Conservation (phyloP, 2,888 invertebrate genomes). For the Andricus curvator region DNA sequence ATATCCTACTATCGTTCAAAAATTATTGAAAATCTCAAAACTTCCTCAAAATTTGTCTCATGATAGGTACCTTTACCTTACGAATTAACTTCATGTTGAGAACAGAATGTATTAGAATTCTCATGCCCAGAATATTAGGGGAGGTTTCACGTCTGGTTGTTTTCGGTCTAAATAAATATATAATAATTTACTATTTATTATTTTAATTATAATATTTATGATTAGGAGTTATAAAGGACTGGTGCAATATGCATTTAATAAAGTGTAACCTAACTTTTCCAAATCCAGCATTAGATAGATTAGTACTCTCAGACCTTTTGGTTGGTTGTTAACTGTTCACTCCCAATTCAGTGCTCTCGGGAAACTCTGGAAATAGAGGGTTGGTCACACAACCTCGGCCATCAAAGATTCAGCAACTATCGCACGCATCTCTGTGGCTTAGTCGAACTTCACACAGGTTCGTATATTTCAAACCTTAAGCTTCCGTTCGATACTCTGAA, state of each 20-base stretch:
- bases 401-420: slow-evolving; percentile 75
- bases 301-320: slow-evolving; percentile 8
- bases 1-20: too few relatives aligned
- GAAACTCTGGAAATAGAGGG: slow-evolving; percentile 57
- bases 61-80: too few relatives aligned
- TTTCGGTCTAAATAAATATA: too few relatives aligned
- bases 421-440: slow-evolving; percentile 70
- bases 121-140: too few relatives aligned
- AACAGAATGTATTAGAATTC: too few relatives aligned
- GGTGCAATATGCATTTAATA: not conserved
- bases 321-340: not conserved
- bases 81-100: too few relatives aligned
- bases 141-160: too few relatives aligned
- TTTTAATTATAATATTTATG: too few relatives aligned
- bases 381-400: slow-evolving; percentile 63
- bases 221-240: too few relatives aligned
- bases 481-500: slow-evolving; percentile 12
- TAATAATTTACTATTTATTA: too few relatives aligned
- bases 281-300: not conserved
- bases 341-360: slow-evolving; percentile 52
- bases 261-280: not conserved
- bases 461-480: slow-evolving; percentile 18
- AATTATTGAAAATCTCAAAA: too few relatives aligned
- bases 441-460: slow-evolving; percentile 43
- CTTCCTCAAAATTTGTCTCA: too few relatives aligned